Evolutionary conservation across 1,140 invertebrate species (phyloP).

Genomic region (Drosophila parabipectinata): DNA sequence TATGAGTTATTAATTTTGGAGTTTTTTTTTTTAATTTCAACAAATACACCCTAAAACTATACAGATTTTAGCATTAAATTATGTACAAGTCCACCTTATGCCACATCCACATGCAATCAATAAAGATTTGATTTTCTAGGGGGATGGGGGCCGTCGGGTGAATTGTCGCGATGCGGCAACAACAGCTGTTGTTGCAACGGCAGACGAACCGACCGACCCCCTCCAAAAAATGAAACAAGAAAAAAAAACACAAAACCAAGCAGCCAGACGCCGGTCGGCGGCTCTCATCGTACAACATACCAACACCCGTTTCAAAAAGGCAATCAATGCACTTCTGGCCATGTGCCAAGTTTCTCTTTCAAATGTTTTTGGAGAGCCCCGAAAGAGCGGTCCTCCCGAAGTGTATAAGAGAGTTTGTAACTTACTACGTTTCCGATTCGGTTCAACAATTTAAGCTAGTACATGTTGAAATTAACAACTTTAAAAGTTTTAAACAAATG

Average conservation of each 20-base stretch:
- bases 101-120: slow-evolving; percentile 37
- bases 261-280: slow-evolving; percentile 69
- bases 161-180: slow-evolving; percentile 65
- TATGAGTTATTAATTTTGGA: slow-evolving; percentile 1
- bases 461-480: slow-evolving; percentile 5
- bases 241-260: slow-evolving; percentile 23
- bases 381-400: slow-evolving; percentile 4
- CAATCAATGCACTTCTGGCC: slow-evolving; percentile 82
- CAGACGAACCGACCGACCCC: slow-evolving; percentile 18
- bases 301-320: slow-evolving; percentile 51
- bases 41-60: not conserved
- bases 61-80: not conserved
- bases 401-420: slow-evolving; percentile 12
- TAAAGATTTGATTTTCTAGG: slow-evolving; percentile 39
- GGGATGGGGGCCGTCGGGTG: slow-evolving; percentile 27
- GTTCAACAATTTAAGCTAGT: slow-evolving; percentile 10
- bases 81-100: slow-evolving; percentile 20
- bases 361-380: slow-evolving; percentile 27
- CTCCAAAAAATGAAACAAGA: slow-evolving; percentile 21
- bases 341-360: slow-evolving; percentile 81
- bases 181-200: slow-evolving; percentile 77
- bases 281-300: slow-evolving; percentile 42
- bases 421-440: slow-evolving; percentile 8
- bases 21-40: not conserved
- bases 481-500: not conserved